Evolutionary conservation across 2,888 invertebrate genomes (phyloP), one percentile per base, ranked within the genome.

Genomic region (Zygogramma bicolorata): DNA sequence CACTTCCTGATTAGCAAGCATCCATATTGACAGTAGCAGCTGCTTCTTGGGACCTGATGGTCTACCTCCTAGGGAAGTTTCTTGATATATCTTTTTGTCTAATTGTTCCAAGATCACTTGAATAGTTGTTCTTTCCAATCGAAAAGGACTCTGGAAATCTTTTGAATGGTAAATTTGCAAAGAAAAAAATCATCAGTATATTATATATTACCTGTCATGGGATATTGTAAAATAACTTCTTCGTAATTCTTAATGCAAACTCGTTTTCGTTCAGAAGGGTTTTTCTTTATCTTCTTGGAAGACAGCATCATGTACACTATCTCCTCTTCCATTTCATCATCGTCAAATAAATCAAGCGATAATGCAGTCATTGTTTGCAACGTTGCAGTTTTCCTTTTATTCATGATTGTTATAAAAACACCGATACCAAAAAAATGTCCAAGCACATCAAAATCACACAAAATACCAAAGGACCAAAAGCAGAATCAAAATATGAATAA

Each of bases 1-100:
- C 65, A 65, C 65, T 53, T 65, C 65, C 53, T 65, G 65, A 65
- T 65, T 65, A 31, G 65, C 65, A 46, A 65, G 46, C 65, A 65
- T 65, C 65, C 65, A 65, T 65, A 65, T 25, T 27, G 65, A 18
- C 27, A 65, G 65, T 22, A 65, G 65, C 31, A 65, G 65, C 65
- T 65, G 65, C 20, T 65, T 65, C 53, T 65, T 49, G 53, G 65
- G 53, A 49, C 65, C 29, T 5, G 65, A 65, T 65, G 65, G 65
- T 65, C 65, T 65, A 65, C 65, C 53, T 18, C 65, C 65, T 31
- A 65, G 49, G 15, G 53, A 65, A 49, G 65, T 34, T 29, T 34
- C 18, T 31, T 38, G n/a, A 38, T 61, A 61, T n/a, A 61, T 61
- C 38, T 29, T 61, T 6, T 61, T 15, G 15, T 20, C 61, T 31